Evolutionary conservation across 1,140 invertebrate species (phyloP), one percentile per base, ranked within the genome.

Genomic region (Caerostris extrusa): DNA sequence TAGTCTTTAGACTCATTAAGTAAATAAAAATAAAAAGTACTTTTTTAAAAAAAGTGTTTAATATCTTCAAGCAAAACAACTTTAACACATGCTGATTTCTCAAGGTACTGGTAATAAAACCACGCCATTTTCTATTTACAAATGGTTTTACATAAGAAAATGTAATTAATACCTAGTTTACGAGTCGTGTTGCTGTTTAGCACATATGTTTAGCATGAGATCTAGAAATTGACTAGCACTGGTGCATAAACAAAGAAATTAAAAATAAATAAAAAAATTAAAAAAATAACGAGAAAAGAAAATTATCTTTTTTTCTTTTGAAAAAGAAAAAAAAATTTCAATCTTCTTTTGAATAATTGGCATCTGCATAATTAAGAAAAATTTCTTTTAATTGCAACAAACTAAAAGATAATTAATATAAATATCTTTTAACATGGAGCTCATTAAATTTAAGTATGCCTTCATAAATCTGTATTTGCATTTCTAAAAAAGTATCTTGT

Each of bases 291-390:
- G 10, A 10, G 19, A 34, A 53, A 53, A 50, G 7, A 77, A 77
- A 77, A 77, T 50, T 12, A 53, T 34, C 34, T 10, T 10, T 77
- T 77, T 77, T 77, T 77, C 12, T 3, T 10, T 12, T 14, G 5
- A 77, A 77, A 69, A 77, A 50, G 12, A 12, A 77, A 77, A 69
- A 77, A 50, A 12, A 12, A 17, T 67, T 67, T 67, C 17, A 53
- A 77, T 77, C 71, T 53, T 77, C 71, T 77, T 53, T 77, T 50
- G 10, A 53, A 50, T 77, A 77, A 77, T 77, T 77, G 71, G 71
- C 71, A 77, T 77, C 34, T 50, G 34, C 50, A 77, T 77, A 77
- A 77, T 77, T 85, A 85, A 85, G 56, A 85, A 85, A n/a, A 85
- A 85, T 56, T 34, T 58, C 19, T 85, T 64, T 56, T 85, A 77